Evolutionary conservation across 2,888 invertebrate species (phyloP), one percentile per base, ranked within the genome.

Genomic region (Himalopsyche tibetana): DNA sequence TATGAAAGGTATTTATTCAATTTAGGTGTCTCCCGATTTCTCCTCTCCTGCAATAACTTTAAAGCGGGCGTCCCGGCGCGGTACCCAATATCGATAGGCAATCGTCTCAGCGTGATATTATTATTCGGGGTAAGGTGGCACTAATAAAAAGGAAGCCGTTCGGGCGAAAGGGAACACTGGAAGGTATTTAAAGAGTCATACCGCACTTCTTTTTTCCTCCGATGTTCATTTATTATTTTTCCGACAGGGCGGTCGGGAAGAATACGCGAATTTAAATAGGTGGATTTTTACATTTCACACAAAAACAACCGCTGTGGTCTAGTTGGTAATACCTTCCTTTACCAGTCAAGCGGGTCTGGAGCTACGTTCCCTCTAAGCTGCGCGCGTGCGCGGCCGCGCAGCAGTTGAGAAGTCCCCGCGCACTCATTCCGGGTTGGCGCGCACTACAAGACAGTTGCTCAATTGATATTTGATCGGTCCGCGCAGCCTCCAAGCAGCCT

Each of bases 141-240:
- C 55, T 83, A 55, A 81, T 81, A 86, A 83, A 86, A 85, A 81
- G 81, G 85, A 82, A 83, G 81, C 55, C 87, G 82, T 42, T 86
- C 85, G 83, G 82, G 81, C 81, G 55, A 84, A 84, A 85, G 84
- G 82, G 87, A 85, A 85, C 84, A 87, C 84, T 88, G 88, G 82
- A 87, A 87, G 88, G 88, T 88, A 88, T 88, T 88, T 88, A 88
- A 88, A 88, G 88, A 88, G 82, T 79, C 82, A 87, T 84, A 88
- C 87, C 88, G 82, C 88, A 88, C 88, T 88, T 87, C 28, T 88
- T 88, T 88, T 88, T 87, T 88, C 88, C 88, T 87, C 85, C 84
- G 84, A 81, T 83, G 84, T 87, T 88, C 88, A 88, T 88, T 88
- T 88, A 88, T 88, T 88, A 88, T 88, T 63, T 63, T 63, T 19